Evolutionary conservation across 2,888 invertebrate genomes (phyloP).

Genomic region (Cyclophora albipunctata): DNA sequence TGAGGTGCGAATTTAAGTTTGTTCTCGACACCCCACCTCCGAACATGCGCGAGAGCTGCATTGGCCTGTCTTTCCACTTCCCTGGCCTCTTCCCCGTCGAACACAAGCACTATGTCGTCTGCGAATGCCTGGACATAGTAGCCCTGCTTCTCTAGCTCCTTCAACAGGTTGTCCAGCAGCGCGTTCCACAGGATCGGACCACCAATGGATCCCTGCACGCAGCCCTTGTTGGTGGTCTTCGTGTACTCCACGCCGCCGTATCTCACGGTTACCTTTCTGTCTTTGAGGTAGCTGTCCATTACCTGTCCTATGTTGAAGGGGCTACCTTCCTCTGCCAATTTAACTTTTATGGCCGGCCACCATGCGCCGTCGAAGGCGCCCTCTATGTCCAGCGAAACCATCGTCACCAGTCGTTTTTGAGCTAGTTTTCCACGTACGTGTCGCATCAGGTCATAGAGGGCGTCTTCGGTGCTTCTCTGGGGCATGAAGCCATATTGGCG

Average conservation of each 20-base stretch:
- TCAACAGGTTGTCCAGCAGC: conserved; percentile 3
- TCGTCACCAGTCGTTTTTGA: no score
- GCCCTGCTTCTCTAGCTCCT: not conserved
- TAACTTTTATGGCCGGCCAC: conserved; percentile 3
- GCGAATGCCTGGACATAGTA: conserved; percentile 3
- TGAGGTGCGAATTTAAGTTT: not conserved
- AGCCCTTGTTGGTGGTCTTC: not conserved
- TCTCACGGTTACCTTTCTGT: not conserved
- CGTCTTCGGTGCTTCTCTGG: not conserved
- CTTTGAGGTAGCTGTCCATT: not conserved
- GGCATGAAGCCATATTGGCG: not conserved
- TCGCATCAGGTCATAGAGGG: not conserved
- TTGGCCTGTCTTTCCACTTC: not conserved
- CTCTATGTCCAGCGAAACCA: conserved; percentile 5
- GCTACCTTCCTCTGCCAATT: not conserved
- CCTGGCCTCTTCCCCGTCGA: not conserved
- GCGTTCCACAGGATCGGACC: conserved; percentile 9
- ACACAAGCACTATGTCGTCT: conserved; percentile 1
- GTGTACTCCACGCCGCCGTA: not conserved
- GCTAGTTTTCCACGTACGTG: not conserved
- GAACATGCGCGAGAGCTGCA: not conserved
- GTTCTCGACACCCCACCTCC: not conserved
- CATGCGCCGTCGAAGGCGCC: conserved; percentile 6
- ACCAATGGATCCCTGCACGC: conserved; percentile 1
- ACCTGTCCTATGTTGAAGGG: not conserved